Evolutionary conservation across 2,797 vertebrate species (phyloP), one percentile per base, ranked within the genome.

Genomic region (Chelon labrosus): DNA sequence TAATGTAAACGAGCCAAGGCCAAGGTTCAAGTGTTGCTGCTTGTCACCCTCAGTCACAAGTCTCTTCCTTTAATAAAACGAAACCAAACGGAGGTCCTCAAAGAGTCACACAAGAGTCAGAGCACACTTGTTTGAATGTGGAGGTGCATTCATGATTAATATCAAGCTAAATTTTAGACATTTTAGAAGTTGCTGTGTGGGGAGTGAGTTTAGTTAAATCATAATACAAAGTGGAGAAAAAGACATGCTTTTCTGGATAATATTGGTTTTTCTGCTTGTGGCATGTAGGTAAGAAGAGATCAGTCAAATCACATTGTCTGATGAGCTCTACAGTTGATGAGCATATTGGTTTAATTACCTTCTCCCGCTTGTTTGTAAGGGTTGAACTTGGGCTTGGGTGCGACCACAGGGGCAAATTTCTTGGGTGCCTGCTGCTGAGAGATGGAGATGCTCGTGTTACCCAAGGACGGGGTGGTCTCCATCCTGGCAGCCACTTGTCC

Each of bases 331-430:
- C 31, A 35, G 7, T 35, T 27, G 25, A 27, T 27, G 25, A 27
- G 25, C 25, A 35, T 35, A 8, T 35, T 8, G 31, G 5, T 35
- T 35, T 35, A 35, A 35, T 35, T 5, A n/a, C 75, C 9, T 1
- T 95, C 94, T 54, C 86, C 93, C 12, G 42, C 44, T 20, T 81
- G 84, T 85, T 97, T 97, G 87, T 97, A 99, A 0, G 98, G 98
- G 84, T 99, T 99, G 88, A 97, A 99, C 88, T 99, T 99, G 17
- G 98, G 98, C 73, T 99, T 99, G 42, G 98, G 98, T 14, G 98
- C 98, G 4, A 99, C 98, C 7, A 98, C 91, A 0, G 98, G 98
- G 0, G 98, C 97, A 90, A 97, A 99, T 80, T 99, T 99, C 94
- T 98, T 99, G 27, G 98, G 98, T 0, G 93, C 70, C 85, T 99